Evolutionary conservation across 2,888 invertebrate species (phyloP), one percentile per base, ranked within the genome.

Genomic region (Archips crataeganus): DNA sequence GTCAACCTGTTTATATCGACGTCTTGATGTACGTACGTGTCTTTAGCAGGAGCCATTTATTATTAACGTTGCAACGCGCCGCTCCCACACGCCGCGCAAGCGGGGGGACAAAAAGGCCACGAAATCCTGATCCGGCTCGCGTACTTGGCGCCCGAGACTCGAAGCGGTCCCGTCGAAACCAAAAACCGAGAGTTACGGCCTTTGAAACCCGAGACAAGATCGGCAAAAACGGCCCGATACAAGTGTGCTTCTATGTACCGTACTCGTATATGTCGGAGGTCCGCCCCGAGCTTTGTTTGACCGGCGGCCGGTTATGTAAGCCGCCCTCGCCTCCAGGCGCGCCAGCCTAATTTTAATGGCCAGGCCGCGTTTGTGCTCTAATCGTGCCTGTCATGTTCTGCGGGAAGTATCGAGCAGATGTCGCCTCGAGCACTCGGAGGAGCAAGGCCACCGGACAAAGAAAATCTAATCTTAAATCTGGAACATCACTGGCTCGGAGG

Each of bases 51-150:
- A 32, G 10, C 60, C 13, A 47, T 73, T 59, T 73, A 73, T 68
- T 72, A 72, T 72, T 68, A 57, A 72, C 47, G 45, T 2, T 54
- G 57, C 72, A 68, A 23, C 62, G 62, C 47, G 34, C 47, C 67
- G 68, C 63, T 72, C 72, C 47, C 72, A 71, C 66, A 49, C 66
- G 64, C 2, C 63, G 47, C 39, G 39, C 57, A 57, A 23, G 15
- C 39, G 23, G 62, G 62, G 62, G 62, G n/a, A 63, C 62, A 71
- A 59, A 71, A 65, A 71, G 34, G 51, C 49, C 45, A 47, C 66
- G 57, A 62, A 62, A 62, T 42, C 54, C 54, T 57, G 67, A 72
- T 39, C 32, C 47, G 34, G 47, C 32, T 23, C 45, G 34, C 39
- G 6, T 42, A 59, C n/a, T 45, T 23, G 23, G 42, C 42, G 45